Conservation (phyloP, 2,888 invertebrate species). For the Eupithecia vulgata region DNA sequence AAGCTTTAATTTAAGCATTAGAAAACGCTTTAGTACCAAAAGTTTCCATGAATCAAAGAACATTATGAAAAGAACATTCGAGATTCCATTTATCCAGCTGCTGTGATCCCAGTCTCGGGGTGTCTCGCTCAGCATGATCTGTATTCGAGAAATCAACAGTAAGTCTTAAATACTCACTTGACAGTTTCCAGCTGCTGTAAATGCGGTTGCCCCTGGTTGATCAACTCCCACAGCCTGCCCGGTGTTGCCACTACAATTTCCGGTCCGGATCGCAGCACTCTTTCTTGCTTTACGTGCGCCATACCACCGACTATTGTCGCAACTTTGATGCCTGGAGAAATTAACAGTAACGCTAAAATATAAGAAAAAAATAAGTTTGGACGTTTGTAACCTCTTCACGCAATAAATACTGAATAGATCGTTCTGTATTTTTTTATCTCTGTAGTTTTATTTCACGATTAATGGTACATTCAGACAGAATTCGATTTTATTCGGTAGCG, state of each 20-base stretch:
- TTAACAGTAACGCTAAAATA: neutral
- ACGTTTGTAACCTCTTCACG: neutral
- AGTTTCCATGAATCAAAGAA: too few relatives aligned
- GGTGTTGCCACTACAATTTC: conserved; percentile 99
- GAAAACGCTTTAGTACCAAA: too few relatives aligned
- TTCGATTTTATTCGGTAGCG: too few relatives aligned
- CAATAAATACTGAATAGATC: neutral
- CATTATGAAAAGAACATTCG: too few relatives aligned
- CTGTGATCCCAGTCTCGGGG: too few relatives aligned
- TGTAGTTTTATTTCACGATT: too few relatives aligned
- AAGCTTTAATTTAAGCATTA: too few relatives aligned
- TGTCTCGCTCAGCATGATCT: too few relatives aligned
- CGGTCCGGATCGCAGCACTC: conserved; percentile 91
- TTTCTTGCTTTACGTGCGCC: conserved; percentile 96
- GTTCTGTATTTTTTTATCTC: too few relatives aligned
- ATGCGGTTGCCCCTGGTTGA: conserved; percentile 90
- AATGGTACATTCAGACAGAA: too few relatives aligned
- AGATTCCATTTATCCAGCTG: too few relatives aligned
- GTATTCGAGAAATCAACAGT: too few relatives aligned
- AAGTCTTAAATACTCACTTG: conserved; percentile 74
- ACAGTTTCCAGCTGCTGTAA: conserved; percentile 88
- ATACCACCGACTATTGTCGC: conserved; percentile 97
- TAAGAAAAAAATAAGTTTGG: neutral
- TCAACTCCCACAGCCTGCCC: conserved; percentile 97
- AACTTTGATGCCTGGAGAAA: conserved; percentile 83